Conservation (phyloP, 2,888 invertebrate species). For the Nemotelus nigrinus region DNA sequence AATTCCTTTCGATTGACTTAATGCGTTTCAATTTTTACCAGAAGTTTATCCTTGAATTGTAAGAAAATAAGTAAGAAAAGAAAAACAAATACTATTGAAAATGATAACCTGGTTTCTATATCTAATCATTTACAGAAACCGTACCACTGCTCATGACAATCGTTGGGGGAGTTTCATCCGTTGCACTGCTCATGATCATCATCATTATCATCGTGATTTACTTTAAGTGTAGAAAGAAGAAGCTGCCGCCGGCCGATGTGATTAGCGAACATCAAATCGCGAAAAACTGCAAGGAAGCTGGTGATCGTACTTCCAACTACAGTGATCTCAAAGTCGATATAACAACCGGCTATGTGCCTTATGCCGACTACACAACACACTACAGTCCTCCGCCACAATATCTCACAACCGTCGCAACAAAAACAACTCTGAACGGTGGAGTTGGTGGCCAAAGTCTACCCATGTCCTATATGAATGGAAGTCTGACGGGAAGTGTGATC, state of each 20-base stretch:
- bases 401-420: slow-evolving; percentile 57
- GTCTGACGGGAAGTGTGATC: slow-evolving; percentile 63
- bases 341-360: slow-evolving; percentile 83
- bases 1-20: too few relatives aligned
- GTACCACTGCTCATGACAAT: slow-evolving; percentile 83
- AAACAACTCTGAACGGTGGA: slow-evolving; percentile 41
- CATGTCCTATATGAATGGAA: slow-evolving; percentile 63
- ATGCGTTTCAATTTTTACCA: too few relatives aligned
- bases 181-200: slow-evolving; percentile 84
- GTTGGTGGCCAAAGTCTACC: slow-evolving; percentile 54
- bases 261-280: slow-evolving; percentile 66
- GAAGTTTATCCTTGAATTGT: too few relatives aligned
- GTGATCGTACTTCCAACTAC: slow-evolving; percentile 90
- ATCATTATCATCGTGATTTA: slow-evolving; percentile 83
- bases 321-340: slow-evolving; percentile 91
- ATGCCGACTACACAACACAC: slow-evolving; percentile 88
- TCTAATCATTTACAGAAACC: slow-evolving; percentile 70
- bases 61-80: too few relatives aligned
- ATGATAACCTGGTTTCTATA: neutral
- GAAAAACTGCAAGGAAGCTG: slow-evolving; percentile 63
- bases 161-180: slow-evolving; percentile 81
- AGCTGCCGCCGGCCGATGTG: slow-evolving; percentile 63
- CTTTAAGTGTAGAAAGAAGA: slow-evolving; percentile 69
- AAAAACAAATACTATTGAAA: neutral
- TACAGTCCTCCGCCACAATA: slow-evolving; percentile 81